phyloP scores from a whole-genome alignment of 2,888 invertebrate genomes.

The Dryadula phaetusa region DNA sequence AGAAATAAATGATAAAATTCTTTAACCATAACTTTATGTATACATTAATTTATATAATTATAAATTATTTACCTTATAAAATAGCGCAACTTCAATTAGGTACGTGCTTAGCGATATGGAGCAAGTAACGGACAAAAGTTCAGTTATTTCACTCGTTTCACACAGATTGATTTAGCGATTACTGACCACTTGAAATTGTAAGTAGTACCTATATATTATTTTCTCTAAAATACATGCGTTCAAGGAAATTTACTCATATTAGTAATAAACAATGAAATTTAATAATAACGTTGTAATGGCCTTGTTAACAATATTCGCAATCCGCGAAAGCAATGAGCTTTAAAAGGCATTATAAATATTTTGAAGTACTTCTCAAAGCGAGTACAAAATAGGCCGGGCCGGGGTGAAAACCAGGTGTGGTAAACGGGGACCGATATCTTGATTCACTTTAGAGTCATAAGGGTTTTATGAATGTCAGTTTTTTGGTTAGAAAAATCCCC shows the following conservation, averaged over 20 bases:
- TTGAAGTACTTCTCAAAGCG: conserved; percentile 62
- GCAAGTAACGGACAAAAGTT: conserved; percentile 2
- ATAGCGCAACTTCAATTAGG: neutral
- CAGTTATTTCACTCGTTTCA: conserved; percentile 10
- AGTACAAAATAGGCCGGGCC: conserved; percentile 57
- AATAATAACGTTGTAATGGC: conserved; percentile 61
- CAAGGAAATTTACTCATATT: conserved; percentile 36
- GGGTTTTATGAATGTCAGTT: conserved; percentile 75
- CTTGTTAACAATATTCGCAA: conserved; percentile 54
- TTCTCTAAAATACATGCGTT: conserved; percentile 12
- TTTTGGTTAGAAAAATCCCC: conserved; percentile 69
- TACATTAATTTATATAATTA: neutral
- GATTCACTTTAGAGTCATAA: conserved; percentile 74
- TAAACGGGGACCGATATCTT: conserved; percentile 70
- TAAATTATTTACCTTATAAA: conserved; percentile 1
- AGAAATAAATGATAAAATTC: too few relatives aligned
- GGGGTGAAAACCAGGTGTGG: conserved; percentile 79
- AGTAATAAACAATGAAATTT: conserved; percentile 53
- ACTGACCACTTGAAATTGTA: conserved; percentile 22
- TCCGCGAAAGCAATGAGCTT: conserved; percentile 69
- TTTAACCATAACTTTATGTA: too few relatives aligned
- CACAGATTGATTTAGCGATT: conserved; percentile 32
- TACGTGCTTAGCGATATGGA: neutral
- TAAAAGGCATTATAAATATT: conserved; percentile 71
- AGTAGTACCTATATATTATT: conserved; percentile 25